Conservation (phyloP, 2,113 vertebrate species). For the Mastomys natalensis region DNA sequence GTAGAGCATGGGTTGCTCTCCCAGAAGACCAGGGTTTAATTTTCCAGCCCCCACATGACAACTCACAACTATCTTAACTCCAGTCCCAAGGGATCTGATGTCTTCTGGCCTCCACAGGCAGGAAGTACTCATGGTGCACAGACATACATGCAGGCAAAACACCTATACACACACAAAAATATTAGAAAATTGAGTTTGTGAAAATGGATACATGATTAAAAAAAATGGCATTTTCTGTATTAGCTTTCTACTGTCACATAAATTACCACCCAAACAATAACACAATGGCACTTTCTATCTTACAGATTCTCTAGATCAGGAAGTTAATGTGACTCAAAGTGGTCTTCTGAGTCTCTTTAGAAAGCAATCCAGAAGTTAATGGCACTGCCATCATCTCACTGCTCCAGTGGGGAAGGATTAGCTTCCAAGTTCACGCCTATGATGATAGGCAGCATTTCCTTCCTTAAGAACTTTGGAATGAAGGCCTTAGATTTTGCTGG, state of each 20-base stretch:
- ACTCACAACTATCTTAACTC: neutral
- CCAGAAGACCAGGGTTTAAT: neutral
- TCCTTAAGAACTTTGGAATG: neutral
- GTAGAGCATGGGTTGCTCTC: neutral
- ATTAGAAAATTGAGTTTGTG: neutral
- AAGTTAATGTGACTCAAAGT: neutral
- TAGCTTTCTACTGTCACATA: neutral
- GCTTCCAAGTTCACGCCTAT: neutral
- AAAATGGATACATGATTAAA: slow-evolving; percentile 52
- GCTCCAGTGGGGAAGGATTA: neutral
- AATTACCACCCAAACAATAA: neutral
- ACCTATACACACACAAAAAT: neutral
- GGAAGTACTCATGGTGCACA: neutral
- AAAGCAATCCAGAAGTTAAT: neutral
- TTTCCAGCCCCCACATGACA: neutral
- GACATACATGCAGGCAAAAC: neutral
- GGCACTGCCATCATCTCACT: neutral
- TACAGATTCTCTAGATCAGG: neutral
- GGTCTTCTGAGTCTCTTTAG: neutral
- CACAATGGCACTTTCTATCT: neutral
- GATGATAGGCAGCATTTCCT: neutral
- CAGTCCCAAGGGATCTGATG: neutral
- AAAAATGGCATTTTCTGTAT: neutral
- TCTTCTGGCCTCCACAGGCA: neutral
- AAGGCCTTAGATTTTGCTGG: neutral